Conservation (phyloP, 35 echinoderm and acorn worm species). For the Hemicentrotus pulcherrimus region DNA sequence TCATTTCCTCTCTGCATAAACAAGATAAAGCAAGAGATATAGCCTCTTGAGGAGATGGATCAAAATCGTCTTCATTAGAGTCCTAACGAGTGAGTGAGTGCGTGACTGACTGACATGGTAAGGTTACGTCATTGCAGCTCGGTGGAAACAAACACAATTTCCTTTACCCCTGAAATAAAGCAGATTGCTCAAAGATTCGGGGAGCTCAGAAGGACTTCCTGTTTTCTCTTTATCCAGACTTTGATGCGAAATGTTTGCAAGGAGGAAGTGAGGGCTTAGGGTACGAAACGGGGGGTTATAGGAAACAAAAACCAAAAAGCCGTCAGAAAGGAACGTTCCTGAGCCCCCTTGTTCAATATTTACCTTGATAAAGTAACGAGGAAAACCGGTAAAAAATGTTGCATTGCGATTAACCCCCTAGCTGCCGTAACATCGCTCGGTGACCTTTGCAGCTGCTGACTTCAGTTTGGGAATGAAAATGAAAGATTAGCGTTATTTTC, state of each 20-base stretch:
- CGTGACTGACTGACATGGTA: not conserved
- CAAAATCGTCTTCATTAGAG: not conserved
- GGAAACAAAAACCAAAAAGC: not conserved
- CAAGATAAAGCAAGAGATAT: not conserved
- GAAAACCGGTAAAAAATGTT: not conserved
- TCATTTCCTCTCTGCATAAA: constrained; percentile 11
- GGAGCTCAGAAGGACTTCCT: constrained; percentile 1
- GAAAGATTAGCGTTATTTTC: not conserved
- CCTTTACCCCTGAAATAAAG: not conserved
- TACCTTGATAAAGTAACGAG: not conserved
- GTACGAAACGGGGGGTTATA: not conserved
- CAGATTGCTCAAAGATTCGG: not conserved
- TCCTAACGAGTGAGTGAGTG: not conserved
- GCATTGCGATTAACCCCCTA: not conserved
- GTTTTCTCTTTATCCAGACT: not conserved
- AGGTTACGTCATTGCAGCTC: not conserved
- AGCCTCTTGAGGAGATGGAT: not conserved
- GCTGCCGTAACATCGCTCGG: not conserved
- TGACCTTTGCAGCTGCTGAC: not conserved
- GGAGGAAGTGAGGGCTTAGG: not conserved
- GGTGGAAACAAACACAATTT: not conserved
- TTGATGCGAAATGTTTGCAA: not conserved
- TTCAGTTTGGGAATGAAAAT: not conserved
- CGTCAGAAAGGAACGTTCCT: not conserved
- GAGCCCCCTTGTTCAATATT: not conserved